Evolutionary conservation across 1,140 invertebrate genomes (phyloP), one percentile per base, ranked within the genome.

Genomic region (Branchinecta lynchi): DNA sequence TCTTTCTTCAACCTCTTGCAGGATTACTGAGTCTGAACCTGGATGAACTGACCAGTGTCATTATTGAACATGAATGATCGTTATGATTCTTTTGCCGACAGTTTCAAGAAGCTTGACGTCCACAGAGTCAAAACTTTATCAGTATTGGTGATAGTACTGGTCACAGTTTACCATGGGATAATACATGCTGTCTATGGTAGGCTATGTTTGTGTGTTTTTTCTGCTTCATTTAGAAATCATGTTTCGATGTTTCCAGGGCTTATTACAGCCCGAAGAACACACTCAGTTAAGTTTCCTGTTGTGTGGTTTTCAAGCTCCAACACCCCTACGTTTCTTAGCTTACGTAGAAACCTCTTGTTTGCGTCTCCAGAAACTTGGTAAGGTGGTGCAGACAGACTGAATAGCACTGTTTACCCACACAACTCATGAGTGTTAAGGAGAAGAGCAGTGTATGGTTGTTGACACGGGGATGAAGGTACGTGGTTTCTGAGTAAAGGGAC

Each of bases 121-220:
- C 51, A 60, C 51, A 12, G 17, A 15, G 51, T 60, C 12, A 60
- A 60, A 60, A 60, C 51, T 60, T 12, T 60, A 15, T 12, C 51
- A 60, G 12, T 60, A 20, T 20, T 60, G 12, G 12, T 60, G 17
- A 60, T 60, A 15, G 12, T 12, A 15, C 12, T 60, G 12, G 12
- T 12, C 51, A 60, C 51, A 15, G 51, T 60, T 20, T 60, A 60
- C 17, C 51, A 60, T 60, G 51, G 51, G 51, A 20, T 20, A 15
- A 60, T 60, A 12, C 51, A 60, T 60, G 51, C 51, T 15, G 12
- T 15, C 51, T 60, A 60, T 60, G 51, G 51, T 60, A 60, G 51
- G 51, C 51, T 60, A 60, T 12, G 51, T 60, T 60, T 60, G 17
- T 60, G 12, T 20, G 6, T 60, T 51, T 51, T 60, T 60, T 60